phyloP scores from a whole-genome alignment of 1,140 invertebrate genomes.

The Drosophila nannoptera region DNA sequence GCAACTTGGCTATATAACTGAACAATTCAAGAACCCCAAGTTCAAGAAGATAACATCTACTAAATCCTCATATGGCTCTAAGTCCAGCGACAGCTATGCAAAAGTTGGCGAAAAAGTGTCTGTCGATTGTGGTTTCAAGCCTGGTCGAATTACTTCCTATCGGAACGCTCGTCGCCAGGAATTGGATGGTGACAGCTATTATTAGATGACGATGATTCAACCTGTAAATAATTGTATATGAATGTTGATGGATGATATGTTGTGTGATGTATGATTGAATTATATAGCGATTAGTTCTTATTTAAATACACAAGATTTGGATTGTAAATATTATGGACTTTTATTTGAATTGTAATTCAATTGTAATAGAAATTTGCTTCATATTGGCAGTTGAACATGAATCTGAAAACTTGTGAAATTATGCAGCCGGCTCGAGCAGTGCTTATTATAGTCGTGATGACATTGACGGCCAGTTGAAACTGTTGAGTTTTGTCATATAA shows the following conservation, averaged over 20 bases:
- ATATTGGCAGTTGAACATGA: background rate
- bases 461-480: background rate
- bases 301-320: constrained; percentile 10
- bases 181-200: constrained; percentile 33
- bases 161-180: constrained; percentile 62
- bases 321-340: background rate
- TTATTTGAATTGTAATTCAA: constrained; percentile 3
- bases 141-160: constrained; percentile 63
- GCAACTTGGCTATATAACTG: constrained; percentile 67
- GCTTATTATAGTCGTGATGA: background rate
- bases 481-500: background rate
- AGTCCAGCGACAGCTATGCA: constrained; percentile 42
- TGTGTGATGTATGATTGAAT: constrained; percentile 19
- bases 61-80: constrained; percentile 36
- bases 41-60: constrained; percentile 51
- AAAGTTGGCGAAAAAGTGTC: constrained; percentile 56
- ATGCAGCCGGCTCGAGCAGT: no score
- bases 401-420: background rate
- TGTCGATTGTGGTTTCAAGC: constrained; percentile 72
- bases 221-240: constrained; percentile 32
- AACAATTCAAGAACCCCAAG: constrained; percentile 73
- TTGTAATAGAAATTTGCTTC: background rate
- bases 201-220: constrained; percentile 10
- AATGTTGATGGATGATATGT: constrained; percentile 1
- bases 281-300: constrained; percentile 16